Conservation (phyloP, 2,888 invertebrate genomes). For the Drosophila prostipennis region DNA sequence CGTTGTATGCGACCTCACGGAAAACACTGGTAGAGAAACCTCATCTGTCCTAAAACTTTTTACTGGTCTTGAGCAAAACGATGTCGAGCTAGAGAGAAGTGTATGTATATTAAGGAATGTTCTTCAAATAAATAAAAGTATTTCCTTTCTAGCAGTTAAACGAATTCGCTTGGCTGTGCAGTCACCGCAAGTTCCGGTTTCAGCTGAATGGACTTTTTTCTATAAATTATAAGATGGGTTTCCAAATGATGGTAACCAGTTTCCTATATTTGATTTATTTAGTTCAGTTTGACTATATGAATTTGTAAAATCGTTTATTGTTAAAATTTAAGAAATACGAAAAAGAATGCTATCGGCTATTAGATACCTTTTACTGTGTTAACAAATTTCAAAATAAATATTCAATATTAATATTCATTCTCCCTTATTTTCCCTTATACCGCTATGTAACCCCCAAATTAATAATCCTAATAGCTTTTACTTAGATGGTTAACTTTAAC, state of each 20-base stretch:
- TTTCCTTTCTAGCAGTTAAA: neutral
- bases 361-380: too few species aligned
- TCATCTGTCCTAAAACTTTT: constrained; percentile 41
- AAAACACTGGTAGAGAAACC: constrained; percentile 32
- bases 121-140: neutral
- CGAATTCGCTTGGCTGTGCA: constrained; percentile 6
- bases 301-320: neutral
- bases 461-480: neutral
- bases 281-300: constrained; percentile 3
- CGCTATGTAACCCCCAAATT: neutral
- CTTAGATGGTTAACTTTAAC: neutral
- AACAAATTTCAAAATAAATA: too few species aligned
- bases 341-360: too few species aligned
- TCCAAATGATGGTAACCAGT: constrained; percentile 7
- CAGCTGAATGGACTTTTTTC: constrained; percentile 8
- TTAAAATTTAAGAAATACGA: too few species aligned
- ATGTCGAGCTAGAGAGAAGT: constrained; percentile 17
- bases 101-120: constrained; percentile 7
- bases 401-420: too few species aligned
- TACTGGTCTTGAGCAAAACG: neutral
- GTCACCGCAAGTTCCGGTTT: constrained; percentile 4
- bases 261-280: neutral
- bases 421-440: too few species aligned
- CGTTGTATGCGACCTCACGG: constrained; percentile 40
- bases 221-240: constrained; percentile 7